phyloP scores from a whole-genome alignment of 2,888 invertebrate genomes.

The Leptinotarsa peninsularis region DNA sequence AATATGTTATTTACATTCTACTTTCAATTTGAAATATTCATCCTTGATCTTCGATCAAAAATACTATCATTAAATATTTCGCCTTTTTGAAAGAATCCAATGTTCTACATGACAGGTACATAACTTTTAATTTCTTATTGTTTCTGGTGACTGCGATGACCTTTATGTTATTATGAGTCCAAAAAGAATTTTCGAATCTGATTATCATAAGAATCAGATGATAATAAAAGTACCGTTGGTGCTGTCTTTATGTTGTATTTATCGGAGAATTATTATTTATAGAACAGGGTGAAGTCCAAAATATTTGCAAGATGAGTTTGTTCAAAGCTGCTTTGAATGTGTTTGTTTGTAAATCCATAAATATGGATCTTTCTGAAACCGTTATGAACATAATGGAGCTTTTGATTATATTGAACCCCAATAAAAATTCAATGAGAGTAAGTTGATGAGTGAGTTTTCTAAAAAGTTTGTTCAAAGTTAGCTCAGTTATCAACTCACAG shows the following conservation, averaged over 20 bases:
- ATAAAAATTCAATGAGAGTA: too few relatives aligned
- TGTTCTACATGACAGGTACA: background rate
- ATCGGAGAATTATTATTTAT: background rate
- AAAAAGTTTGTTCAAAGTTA: too few relatives aligned
- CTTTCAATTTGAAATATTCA: background rate
- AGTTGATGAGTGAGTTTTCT: too few relatives aligned
- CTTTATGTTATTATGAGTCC: background rate
- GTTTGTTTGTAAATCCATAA: too few relatives aligned
- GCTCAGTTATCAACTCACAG: too few relatives aligned
- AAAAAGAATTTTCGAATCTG: background rate
- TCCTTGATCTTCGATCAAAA: conserved; percentile 14
- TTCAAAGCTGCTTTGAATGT: too few relatives aligned
- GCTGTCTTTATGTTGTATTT: background rate
- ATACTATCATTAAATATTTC: background rate
- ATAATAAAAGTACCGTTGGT: background rate
- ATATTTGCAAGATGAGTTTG: background rate
- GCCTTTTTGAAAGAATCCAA: background rate
- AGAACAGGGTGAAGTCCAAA: background rate
- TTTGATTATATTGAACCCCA: too few relatives aligned
- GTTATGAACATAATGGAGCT: too few relatives aligned
- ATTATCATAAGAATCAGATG: background rate
- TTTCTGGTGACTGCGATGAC: background rate
- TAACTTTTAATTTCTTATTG: background rate
- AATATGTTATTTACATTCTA: conserved; percentile 36
- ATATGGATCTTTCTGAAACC: too few relatives aligned